Evolutionary conservation across 2,113 vertebrate genomes (phyloP), one percentile per base, ranked within the genome.

Genomic region (Datnioides undecimradiatus): DNA sequence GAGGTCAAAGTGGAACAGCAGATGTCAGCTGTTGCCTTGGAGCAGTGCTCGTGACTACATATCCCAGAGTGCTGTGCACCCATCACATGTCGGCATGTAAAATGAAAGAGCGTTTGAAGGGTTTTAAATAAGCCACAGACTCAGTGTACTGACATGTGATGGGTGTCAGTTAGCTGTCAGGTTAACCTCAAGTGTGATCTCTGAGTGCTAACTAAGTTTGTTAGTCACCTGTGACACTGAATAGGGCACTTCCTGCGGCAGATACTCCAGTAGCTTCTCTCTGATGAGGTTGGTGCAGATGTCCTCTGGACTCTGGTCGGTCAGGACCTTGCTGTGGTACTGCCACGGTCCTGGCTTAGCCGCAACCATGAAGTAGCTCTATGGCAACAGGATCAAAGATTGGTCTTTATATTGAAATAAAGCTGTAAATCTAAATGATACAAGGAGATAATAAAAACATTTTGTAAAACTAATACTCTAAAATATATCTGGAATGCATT

Each of bases 231-330:
- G 97, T n/a, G 90, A 90, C 63, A 99, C 73, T 0, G 76, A 85
- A 9, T 99, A 99, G 31, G 98, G 98, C 76, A 99, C 96, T 59
- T 99, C 98, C 90, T 96, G 89, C 0, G 97, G 97, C 76, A 99
- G 93, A 73, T 96, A 84, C 74, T 99, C 96, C 71, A 99, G 89
- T 1, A 99, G 87, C 85, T 97, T 98, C 92, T 96, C 97, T 83
- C 97, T 93, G 89, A 99, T 93, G 40, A 94, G 90, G 60, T 97
- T 98, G 52, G 84, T 14, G 51, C 98, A 98, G 88, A 99, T 75
- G 48, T 97, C 95, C 52, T 97, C 93, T 1, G 98, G 98, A 4
- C 84, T 94, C 91, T 99, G 98, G 90, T 91, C 97, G 2, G 98
- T 99, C 87, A 99, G 90, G 25, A 99, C 96, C 0, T 91, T 68